Conservation (phyloP, 2,797 vertebrate genomes). For the Sorex maritimensis region DNA sequence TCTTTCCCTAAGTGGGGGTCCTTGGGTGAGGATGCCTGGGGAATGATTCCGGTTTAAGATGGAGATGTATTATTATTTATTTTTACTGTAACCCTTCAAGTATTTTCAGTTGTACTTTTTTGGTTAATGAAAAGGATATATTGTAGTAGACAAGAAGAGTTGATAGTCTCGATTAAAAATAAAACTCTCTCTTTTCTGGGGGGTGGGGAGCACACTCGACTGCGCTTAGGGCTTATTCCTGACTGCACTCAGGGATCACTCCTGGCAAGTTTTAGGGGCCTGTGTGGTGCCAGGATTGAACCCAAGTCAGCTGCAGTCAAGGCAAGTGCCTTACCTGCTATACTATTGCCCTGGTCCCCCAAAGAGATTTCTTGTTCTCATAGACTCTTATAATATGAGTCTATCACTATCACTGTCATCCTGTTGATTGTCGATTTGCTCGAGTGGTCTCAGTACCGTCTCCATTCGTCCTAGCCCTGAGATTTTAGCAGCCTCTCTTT, state of each 20-base stretch:
- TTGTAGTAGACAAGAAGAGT: not conserved
- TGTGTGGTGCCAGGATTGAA: too few species aligned
- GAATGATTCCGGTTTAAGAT: constrained; percentile 27
- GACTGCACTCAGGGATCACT: too few species aligned
- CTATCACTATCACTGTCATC: not conserved
- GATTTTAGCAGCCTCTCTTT: too few species aligned
- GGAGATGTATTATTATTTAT: not conserved
- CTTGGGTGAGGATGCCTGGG: not conserved
- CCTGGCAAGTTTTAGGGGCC: too few species aligned
- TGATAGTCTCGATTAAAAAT: constrained; percentile 53
- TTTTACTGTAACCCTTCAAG: constrained; percentile 12
- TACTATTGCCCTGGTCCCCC: too few species aligned
- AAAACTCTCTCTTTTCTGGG: not conserved
- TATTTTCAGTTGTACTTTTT: constrained; percentile 14
- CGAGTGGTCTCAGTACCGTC: too few species aligned
- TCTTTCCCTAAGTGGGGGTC: not conserved
- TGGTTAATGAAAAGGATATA: constrained; percentile 36
- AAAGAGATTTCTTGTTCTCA: not conserved
- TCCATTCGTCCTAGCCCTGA: too few species aligned
- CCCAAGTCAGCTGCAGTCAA: too few species aligned
- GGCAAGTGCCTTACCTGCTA: too few species aligned
- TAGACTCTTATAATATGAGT: constrained; percentile 37
- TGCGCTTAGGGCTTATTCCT: too few species aligned
- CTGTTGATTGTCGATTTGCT: too few species aligned
- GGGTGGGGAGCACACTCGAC: too few species aligned